Percentiles rank a stretch among this genome's conserved stretches.
phyloP scores from a whole-genome alignment of 2,113 vertebrate genomes.

The Circaetus gallicus region DNA sequence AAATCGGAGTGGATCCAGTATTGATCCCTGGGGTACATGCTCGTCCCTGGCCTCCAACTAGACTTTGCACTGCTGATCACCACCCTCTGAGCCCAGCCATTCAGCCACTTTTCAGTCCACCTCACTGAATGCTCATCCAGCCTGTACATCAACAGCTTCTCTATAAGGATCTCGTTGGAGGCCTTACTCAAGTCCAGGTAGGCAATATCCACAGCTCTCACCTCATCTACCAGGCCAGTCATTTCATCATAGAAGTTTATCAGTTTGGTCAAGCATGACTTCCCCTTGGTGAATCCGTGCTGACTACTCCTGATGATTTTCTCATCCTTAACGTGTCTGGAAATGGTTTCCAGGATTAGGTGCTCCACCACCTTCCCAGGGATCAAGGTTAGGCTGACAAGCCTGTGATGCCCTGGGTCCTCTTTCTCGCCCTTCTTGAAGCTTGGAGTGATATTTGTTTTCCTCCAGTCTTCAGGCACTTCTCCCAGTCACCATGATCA shows the following conservation, averaged over 20 bases:
- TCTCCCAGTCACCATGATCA: not conserved
- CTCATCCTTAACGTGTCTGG: not conserved
- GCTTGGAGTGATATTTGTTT: not conserved
- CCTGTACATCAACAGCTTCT: not conserved
- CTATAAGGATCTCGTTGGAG: not conserved
- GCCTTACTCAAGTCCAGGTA: not conserved
- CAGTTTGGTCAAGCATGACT: not conserved
- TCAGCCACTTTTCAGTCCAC: not conserved
- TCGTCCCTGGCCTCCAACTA: not conserved
- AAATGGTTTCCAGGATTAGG: not conserved
- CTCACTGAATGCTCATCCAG: not conserved
- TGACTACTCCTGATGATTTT: not conserved
- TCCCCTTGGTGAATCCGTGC: not conserved
- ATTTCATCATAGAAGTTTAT: not conserved
- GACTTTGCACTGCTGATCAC: not conserved
- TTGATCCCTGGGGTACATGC: not conserved
- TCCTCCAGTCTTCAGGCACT: not conserved
- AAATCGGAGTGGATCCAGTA: not conserved
- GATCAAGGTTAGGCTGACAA: not conserved
- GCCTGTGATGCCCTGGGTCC: not conserved
- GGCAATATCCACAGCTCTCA: not conserved
- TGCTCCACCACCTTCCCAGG: not conserved
- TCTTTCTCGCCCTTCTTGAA: not conserved
- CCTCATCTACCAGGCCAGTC: not conserved
- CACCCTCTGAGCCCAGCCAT: not conserved